Evolutionary conservation across 1,140 invertebrate genomes (phyloP).

Genomic region (Euwallacea similis): DNA sequence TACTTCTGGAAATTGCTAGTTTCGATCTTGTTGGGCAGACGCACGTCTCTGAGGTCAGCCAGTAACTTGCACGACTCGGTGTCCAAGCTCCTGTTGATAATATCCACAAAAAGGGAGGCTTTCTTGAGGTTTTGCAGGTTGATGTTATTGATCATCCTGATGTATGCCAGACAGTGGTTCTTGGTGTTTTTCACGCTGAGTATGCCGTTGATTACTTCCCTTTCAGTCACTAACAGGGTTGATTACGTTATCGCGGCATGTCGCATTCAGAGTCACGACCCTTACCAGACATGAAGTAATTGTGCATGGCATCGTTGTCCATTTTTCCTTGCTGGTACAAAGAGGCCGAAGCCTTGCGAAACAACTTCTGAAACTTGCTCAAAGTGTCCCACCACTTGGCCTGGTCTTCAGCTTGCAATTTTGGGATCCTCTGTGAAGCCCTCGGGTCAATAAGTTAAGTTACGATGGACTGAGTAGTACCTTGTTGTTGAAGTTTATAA

Average conservation of each 20-base stretch:
- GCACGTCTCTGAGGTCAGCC: slow-evolving; percentile 84
- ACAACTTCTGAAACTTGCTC: slow-evolving; percentile 90
- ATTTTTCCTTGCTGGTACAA: slow-evolving; percentile 84
- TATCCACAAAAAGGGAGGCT: slow-evolving; percentile 93
- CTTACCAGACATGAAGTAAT: slow-evolving; percentile 97
- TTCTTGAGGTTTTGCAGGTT: slow-evolving; percentile 94
- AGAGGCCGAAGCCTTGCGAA: slow-evolving; percentile 87
- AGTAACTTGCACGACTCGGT: slow-evolving; percentile 90
- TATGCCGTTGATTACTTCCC: slow-evolving; percentile 95
- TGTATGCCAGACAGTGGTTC: slow-evolving; percentile 94
- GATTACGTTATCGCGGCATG: not conserved
- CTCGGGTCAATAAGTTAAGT: not conserved
- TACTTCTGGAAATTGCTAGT: slow-evolving; percentile 85
- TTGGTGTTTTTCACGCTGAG: slow-evolving; percentile 93
- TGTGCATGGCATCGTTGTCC: slow-evolving; percentile 92
- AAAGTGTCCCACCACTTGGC: slow-evolving; percentile 97
- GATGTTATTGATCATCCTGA: slow-evolving; percentile 96
- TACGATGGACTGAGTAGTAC: slow-evolving; percentile 56
- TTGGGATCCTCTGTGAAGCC: slow-evolving; percentile 77
- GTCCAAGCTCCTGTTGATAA: slow-evolving; percentile 89
- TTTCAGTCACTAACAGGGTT: slow-evolving; percentile 81
- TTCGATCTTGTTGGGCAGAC: slow-evolving; percentile 85
- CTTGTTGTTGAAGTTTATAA: slow-evolving; percentile 98
- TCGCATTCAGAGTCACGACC: not conserved
- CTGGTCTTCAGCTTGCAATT: slow-evolving; percentile 94